Conservation (phyloP, 2,113 vertebrate species). For the Cynocephalus volans region DNA sequence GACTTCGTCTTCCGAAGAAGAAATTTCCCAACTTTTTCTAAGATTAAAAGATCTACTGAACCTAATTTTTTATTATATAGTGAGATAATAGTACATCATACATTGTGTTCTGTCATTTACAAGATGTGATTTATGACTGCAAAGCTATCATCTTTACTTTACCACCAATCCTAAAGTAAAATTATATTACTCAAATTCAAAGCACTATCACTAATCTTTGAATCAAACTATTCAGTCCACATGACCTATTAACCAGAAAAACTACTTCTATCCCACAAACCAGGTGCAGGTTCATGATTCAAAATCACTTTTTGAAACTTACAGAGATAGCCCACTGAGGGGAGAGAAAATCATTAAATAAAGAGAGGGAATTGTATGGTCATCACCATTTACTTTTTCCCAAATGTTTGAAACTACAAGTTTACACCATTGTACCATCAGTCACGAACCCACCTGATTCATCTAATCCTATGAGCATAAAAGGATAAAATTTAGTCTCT, state of each 20-base stretch:
- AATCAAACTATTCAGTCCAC: conserved; percentile 17
- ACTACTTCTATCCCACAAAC: not conserved
- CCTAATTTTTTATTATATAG: fast-evolving
- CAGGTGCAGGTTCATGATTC: not conserved
- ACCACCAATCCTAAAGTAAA: conserved; percentile 33
- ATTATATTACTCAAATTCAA: conserved; percentile 45
- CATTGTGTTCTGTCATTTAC: conserved; percentile 18
- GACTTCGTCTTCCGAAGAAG: fast-evolving
- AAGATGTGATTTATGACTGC: not conserved
- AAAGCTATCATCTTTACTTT: conserved; percentile 22
- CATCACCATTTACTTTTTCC: not conserved
- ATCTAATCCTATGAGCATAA: not conserved
- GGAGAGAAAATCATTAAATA: not conserved
- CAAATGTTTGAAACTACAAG: not conserved
- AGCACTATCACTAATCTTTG: conserved; percentile 16
- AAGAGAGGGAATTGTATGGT: not conserved
- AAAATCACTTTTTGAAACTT: not conserved
- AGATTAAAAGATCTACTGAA: fast-evolving
- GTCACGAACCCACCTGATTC: not conserved
- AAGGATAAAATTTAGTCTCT: not conserved
- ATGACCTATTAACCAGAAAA: conserved; percentile 22
- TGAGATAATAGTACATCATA: not conserved
- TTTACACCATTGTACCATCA: not conserved
- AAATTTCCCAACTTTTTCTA: fast-evolving
- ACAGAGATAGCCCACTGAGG: not conserved